A percentile compares a stretch with the other conserved stretches of the same genome.
These are phyloP conservation scores for Enteromius fasciolatus DNA, from an alignment of 2,797 vertebrate species.

Conservation along the genomic window DNA sequence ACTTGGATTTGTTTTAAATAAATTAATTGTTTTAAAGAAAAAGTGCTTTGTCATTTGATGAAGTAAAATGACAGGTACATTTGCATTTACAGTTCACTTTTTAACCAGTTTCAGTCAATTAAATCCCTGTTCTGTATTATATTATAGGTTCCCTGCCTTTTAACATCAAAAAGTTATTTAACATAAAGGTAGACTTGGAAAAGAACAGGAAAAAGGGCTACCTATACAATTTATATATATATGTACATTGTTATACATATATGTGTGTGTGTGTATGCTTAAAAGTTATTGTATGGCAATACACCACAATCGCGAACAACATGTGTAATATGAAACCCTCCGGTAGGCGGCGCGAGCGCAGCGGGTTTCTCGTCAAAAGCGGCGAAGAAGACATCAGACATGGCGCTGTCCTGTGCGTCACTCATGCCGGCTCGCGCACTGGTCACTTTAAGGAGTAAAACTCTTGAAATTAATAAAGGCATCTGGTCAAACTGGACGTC, in stretches of 20 bases:
- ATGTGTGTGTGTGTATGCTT: too few species aligned
- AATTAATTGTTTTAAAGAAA: background rate
- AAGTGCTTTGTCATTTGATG: background rate
- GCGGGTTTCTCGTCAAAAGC: background rate
- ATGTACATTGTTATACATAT: too few species aligned
- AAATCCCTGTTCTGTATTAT: background rate
- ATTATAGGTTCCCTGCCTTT: background rate
- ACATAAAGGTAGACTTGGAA: background rate
- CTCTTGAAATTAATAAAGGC: conserved; percentile 30
- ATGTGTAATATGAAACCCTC: background rate
- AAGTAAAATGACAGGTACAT: background rate
- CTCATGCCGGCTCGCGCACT: conserved; percentile 71
- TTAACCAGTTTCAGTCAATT: background rate
- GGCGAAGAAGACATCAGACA: conserved; percentile 61
- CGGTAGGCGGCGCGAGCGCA: background rate
- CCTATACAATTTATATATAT: too few species aligned
- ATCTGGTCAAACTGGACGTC: conserved; percentile 36
- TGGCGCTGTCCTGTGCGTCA: conserved; percentile 71
- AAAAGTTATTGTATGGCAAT: too few species aligned
- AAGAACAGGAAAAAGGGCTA: background rate
- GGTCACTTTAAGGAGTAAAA: conserved; percentile 62
- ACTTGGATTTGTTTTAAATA: conserved; percentile 20
- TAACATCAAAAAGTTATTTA: background rate
- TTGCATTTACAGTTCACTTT: background rate
- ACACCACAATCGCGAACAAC: too few species aligned